phyloP scores from a whole-genome alignment of 1,140 invertebrate species.

The Neoseiulus cucumeris region DNA sequence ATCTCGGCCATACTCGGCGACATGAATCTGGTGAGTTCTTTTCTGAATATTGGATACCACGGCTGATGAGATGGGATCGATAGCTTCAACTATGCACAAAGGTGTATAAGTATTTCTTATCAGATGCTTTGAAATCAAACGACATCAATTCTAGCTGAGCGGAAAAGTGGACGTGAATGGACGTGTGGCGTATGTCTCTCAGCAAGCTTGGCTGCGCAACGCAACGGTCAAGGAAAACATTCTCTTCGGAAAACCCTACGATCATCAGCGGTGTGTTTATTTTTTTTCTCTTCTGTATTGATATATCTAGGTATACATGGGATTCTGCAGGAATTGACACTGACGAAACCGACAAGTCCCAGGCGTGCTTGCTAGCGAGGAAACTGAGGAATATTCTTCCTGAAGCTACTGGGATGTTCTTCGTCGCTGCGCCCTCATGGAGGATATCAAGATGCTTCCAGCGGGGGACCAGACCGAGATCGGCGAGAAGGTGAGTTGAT shows the following conservation, averaged over 20 bases:
- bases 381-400: neutral
- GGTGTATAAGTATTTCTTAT: neutral
- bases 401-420: neutral
- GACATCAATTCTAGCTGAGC: neutral
- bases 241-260: slow-evolving; percentile 25
- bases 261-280: slow-evolving; percentile 18
- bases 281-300: neutral
- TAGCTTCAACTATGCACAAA: neutral
- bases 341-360: neutral
- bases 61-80: slow-evolving; percentile 36
- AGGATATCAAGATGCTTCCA: slow-evolving; percentile 65
- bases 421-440: slow-evolving; percentile 44
- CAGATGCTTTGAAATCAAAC: neutral
- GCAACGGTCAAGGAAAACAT: slow-evolving; percentile 36
- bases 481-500: slow-evolving; percentile 46
- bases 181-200: slow-evolving; percentile 31
- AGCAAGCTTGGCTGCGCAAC: slow-evolving; percentile 39
- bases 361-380: too few species aligned
- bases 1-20: slow-evolving; percentile 18
- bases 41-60: neutral
- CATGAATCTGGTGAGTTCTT: slow-evolving; percentile 9
- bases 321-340: neutral
- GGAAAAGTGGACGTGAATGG: slow-evolving; percentile 23
- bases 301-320: neutral
- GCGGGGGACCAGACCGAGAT: slow-evolving; percentile 74